Evolutionary conservation across 2,888 invertebrate genomes (phyloP), one percentile per base, ranked within the genome.

Genomic region (Hylaea fasciaria): DNA sequence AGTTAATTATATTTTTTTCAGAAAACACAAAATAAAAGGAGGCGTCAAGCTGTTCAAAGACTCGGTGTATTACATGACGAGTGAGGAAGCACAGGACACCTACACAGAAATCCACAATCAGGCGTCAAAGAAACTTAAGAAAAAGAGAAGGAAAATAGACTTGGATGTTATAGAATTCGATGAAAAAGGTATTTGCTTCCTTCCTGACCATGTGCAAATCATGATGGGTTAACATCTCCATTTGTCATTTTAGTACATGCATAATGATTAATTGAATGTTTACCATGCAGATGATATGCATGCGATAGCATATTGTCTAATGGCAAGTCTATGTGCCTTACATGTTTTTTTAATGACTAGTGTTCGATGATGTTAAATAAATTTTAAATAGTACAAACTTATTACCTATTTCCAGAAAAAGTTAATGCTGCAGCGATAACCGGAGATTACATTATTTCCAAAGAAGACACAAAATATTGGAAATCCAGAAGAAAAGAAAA

Each of bases 401-500:
- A 22, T 22, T 22, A 22, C 22, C 22, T 22, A n/a, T 17, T 83
- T 84, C 56, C 69, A 92, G 92, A 89, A 41, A 91, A 89, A 83
- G 50, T 91, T 14, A 82, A 80, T 44, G 74, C 85, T 47, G 84
- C 82, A 4, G 81, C 82, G 8, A 84, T 94, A 0, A 82, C 77
- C 57, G 89, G 93, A 0, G 89, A 92, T 12, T 83, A 87, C 65
- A 79, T 94, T 54, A 62, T 93, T 57, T 90, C 86, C 4, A 87
- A 89, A 77, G 86, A 87, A 64, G 94, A 93, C 51, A 92, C 85
- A 4, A 88, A 89, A 74, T 71, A 77, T 65, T 94, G 94, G 94
- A 92, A 93, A 37, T 93, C 91, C 0, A 83, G 93, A 59, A 85
- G 91, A 72, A 94, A 93, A 85, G 91, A 92, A 50, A 91, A 92